Evolutionary conservation across 2,113 vertebrate species (phyloP), one percentile per base, ranked within the genome.

Genomic region (Dermatemys mawii): DNA sequence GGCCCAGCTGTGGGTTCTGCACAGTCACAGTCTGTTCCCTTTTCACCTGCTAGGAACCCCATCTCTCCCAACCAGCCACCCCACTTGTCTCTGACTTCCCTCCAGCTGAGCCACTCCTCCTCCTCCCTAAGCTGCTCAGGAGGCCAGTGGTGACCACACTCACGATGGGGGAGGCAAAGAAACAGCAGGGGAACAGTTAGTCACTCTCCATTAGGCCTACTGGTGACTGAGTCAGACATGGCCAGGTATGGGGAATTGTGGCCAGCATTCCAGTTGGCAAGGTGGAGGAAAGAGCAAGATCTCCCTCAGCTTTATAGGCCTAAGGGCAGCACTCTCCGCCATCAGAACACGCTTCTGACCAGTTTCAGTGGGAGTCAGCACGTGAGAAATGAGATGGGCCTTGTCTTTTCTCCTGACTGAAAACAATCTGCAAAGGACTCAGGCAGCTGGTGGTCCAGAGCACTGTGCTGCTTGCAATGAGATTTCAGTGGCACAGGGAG

Each of bases 401-500:
- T 16, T 67, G 35, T 8, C 5, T 67, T 35, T 21, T 67, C 17
- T 19, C 35, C 35, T 67, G 35, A 9, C 35, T 67, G 63, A 38
- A 21, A 67, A n/a, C 35, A n/a, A 38, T 67, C 35, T n/a, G 63
- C 63, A 67, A 38, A 67, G 35, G 35, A 67, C 32, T 14, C 60
- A 35, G 14, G 32, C 16, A n/a, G 6, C 32, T 16, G 60, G 16
- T 35, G 32, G 14, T 14, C 60, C 60, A 17, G 60, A n/a, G 32
- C 29, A n/a, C 32, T n/a, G 32, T n/a, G 67, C 3, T 92, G 38
- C 84, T 5, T 14, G 51, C 32, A 63, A 32, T 14, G 16, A 53
- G 4, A 1, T 2, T 27, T 49, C 0, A 2, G 3, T 38, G 35
- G 13, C 21, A 38, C 0, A 0, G 54, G 1, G 60, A 48, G 16